These are phyloP conservation scores for Gnatocerus cornutus DNA, from an alignment of 2,888 invertebrate genomes.

Conservation along the genomic window DNA sequence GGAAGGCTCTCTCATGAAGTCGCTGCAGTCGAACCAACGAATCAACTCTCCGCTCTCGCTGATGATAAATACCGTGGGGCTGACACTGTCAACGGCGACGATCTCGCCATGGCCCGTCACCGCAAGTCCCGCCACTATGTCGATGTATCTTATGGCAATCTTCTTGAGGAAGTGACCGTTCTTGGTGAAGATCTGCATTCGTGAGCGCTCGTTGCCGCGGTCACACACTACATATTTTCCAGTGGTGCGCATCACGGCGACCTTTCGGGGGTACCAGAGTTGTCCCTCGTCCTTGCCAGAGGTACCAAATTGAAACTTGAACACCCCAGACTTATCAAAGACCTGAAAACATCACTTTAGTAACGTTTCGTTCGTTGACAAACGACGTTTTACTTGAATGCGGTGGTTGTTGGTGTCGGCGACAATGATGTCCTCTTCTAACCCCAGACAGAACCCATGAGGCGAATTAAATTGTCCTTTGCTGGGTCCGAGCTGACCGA, in stretches of 20 bases:
- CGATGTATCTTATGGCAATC: slow-evolving; percentile 91
- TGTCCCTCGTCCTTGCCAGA: slow-evolving; percentile 97
- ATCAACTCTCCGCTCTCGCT: slow-evolving; percentile 93
- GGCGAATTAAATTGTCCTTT: slow-evolving; percentile 98
- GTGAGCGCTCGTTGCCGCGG: slow-evolving; percentile 95
- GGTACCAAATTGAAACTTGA: slow-evolving; percentile 95
- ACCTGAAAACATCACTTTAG: slow-evolving; percentile 73
- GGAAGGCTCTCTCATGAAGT: slow-evolving; percentile 97
- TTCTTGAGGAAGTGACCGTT: slow-evolving; percentile 97
- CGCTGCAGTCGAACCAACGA: slow-evolving; percentile 98
- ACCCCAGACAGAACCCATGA: slow-evolving; percentile 96
- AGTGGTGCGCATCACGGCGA: slow-evolving; percentile 90
- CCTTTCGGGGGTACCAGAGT: slow-evolving; percentile 97
- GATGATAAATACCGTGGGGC: slow-evolving; percentile 96
- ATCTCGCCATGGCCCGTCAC: slow-evolving; percentile 94
- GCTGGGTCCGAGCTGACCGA: slow-evolving; percentile 93
- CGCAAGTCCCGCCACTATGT: slow-evolving; percentile 94
- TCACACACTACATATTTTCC: slow-evolving; percentile 98
- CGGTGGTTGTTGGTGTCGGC: slow-evolving; percentile 98
- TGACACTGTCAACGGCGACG: slow-evolving; percentile 97
- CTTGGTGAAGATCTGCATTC: slow-evolving; percentile 98
- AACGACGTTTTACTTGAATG: slow-evolving; percentile 81
- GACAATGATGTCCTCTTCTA: slow-evolving; percentile 96
- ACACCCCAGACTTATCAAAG: slow-evolving; percentile 94
- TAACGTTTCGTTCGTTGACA: background rate